Evolutionary conservation across 30 jellyfish, hydroid and myxozoan genomes (phyloP).

Genomic region (Morbakka virulenta): DNA sequence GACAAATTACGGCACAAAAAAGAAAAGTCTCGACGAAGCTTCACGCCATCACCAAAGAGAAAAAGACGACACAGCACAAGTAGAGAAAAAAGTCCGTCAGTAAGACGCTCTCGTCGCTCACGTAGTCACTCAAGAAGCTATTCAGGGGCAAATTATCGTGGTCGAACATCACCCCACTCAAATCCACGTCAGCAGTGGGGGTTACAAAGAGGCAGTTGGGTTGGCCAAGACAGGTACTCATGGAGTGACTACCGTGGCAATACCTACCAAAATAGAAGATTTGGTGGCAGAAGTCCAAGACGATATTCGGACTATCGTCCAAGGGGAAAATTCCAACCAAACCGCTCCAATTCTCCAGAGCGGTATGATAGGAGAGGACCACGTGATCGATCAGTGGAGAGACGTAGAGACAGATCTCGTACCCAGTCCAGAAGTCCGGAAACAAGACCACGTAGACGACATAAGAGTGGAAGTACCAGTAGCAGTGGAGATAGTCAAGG

Average conservation of each 20-base stretch:
- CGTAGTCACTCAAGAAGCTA: not conserved
- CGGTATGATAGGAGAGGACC: not conserved
- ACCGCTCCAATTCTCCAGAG: not conserved
- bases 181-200: not conserved
- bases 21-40: not conserved
- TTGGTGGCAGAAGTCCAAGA: not conserved
- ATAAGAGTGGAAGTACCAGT: not conserved
- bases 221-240: not conserved
- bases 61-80: not conserved
- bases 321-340: not conserved
- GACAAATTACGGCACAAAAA: no score
- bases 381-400: not conserved
- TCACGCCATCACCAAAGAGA: not conserved
- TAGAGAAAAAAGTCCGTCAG: not conserved
- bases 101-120: not conserved
- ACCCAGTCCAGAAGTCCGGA: not conserved
- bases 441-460: not conserved
- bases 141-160: not conserved
- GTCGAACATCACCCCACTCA: no score
- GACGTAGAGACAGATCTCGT: not conserved
- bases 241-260: not conserved
- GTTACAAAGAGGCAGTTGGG: not conserved
- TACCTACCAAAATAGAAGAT: not conserved
- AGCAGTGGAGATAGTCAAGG: not conserved
- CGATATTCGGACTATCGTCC: not conserved